Percentiles rank a stretch among this genome's conserved stretches.
phyloP scores from a whole-genome alignment of 1,140 invertebrate species.

The Drosophila persimilis region DNA sequence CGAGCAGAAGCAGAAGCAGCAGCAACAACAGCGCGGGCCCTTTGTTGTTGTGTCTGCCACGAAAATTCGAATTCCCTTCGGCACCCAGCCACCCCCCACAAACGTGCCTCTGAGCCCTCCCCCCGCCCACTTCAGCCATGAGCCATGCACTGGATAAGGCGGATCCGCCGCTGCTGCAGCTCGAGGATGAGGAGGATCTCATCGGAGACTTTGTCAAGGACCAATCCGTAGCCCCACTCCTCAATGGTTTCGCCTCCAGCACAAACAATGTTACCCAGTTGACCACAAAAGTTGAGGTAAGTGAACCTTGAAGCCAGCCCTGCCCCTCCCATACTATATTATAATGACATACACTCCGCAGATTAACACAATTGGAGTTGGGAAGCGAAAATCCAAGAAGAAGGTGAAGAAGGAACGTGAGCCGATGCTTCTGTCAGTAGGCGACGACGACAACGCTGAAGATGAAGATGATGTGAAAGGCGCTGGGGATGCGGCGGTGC shows the following conservation, averaged over 20 bases:
- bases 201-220: constrained; percentile 72
- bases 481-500: constrained; percentile 28
- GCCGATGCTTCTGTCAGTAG: constrained; percentile 69
- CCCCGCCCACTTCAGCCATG: constrained; percentile 10
- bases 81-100: constrained; percentile 24
- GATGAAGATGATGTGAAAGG: constrained; percentile 31
- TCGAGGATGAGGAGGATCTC: constrained; percentile 74
- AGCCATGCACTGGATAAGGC: constrained; percentile 38
- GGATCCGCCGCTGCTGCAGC: constrained; percentile 65
- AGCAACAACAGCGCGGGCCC: constrained; percentile 48
- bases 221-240: constrained; percentile 43
- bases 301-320: background rate
- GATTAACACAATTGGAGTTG: constrained; percentile 75
- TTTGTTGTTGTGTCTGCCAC: constrained; percentile 57
- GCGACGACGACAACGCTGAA: constrained; percentile 55
- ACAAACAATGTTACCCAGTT: constrained; percentile 44
- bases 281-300: constrained; percentile 76
- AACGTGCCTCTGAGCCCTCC: constrained; percentile 16
- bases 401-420: constrained; percentile 57
- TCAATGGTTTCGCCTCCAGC: constrained; percentile 57
- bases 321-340: background rate
- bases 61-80: constrained; percentile 17
- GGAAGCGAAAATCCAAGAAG: constrained; percentile 52
- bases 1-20: background rate
- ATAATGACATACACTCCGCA: background rate